phyloP scores from a whole-genome alignment of 2,888 invertebrate species.

The Seladonia tumulorum region DNA sequence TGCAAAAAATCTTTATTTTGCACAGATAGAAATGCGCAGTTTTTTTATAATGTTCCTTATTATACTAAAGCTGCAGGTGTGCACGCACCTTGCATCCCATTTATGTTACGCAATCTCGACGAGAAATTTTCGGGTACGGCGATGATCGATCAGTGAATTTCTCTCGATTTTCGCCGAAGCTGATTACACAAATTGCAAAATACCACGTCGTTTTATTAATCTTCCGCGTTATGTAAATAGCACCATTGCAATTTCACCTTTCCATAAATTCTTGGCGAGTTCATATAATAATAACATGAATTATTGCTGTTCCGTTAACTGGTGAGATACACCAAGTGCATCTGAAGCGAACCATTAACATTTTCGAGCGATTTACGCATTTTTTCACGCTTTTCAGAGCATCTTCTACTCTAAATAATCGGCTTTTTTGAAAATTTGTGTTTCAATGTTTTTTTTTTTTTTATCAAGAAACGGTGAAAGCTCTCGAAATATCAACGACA shows the following conservation, averaged over 20 bases:
- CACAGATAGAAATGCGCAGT: no score
- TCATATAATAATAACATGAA: not conserved
- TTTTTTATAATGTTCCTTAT: no score
- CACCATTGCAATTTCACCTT: not conserved
- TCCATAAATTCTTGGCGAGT: not conserved
- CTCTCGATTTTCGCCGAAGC: not conserved
- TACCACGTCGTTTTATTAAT: not conserved
- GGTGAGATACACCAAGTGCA: no score
- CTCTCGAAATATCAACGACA: not conserved
- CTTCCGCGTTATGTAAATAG: conserved; percentile 20
- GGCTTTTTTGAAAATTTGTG: not conserved
- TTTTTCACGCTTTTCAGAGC: not conserved
- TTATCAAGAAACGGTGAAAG: not conserved
- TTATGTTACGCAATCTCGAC: conserved; percentile 23
- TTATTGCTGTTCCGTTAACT: not conserved
- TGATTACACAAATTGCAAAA: not conserved
- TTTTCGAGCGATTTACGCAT: not conserved
- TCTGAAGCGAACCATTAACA: not conserved
- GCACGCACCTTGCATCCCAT: not conserved
- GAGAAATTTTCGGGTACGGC: conserved; percentile 31
- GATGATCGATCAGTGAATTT: conserved; percentile 39
- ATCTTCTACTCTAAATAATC: not conserved
- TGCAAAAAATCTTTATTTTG: no score
- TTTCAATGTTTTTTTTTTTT: not conserved
- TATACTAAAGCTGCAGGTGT: no score